A percentile compares a stretch with the other conserved stretches of the same genome.
Evolutionary conservation across 2,797 vertebrate genomes (phyloP).

Genomic region (Danio tinwini): DNA sequence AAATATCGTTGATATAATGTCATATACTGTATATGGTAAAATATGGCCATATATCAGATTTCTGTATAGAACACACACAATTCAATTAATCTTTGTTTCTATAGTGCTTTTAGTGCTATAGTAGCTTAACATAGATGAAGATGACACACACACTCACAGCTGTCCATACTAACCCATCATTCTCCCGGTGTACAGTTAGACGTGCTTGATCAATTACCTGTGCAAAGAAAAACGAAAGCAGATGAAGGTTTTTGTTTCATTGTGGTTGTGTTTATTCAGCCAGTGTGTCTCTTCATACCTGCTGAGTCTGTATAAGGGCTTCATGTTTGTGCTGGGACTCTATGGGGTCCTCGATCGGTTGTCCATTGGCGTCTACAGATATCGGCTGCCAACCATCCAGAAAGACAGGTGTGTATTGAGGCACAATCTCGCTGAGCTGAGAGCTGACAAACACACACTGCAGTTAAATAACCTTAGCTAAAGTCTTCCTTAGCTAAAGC

Average conservation of each 20-base stretch:
- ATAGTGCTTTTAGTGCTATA: too few species aligned
- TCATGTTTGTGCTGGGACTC: slow-evolving; percentile 84
- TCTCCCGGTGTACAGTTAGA: neutral
- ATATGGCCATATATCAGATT: too few species aligned
- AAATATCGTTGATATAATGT: too few species aligned
- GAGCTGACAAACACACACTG: slow-evolving; percentile 58
- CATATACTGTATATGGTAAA: too few species aligned
- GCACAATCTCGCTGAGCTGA: slow-evolving; percentile 65
- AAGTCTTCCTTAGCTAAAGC: too few species aligned
- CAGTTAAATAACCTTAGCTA: neutral
- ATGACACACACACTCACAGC: neutral
- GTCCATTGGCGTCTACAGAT: slow-evolving; percentile 67
- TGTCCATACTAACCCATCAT: slow-evolving; percentile 40
- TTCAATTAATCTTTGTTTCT: too few species aligned
- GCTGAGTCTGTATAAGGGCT: slow-evolving; percentile 61
- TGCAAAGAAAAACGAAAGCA: neutral
- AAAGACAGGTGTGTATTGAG: slow-evolving; percentile 81
- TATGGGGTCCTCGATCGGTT: slow-evolving; percentile 79
- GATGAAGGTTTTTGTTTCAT: neutral
- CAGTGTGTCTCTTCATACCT: slow-evolving; percentile 38
- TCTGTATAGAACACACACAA: too few species aligned
- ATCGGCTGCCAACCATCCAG: slow-evolving; percentile 82
- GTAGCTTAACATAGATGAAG: too few species aligned
- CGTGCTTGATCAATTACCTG: slow-evolving; percentile 17
- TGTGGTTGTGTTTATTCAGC: slow-evolving; percentile 12